phyloP scores from a whole-genome alignment of 2,797 vertebrate genomes.

The Dendrocincla fuliginosa region DNA sequence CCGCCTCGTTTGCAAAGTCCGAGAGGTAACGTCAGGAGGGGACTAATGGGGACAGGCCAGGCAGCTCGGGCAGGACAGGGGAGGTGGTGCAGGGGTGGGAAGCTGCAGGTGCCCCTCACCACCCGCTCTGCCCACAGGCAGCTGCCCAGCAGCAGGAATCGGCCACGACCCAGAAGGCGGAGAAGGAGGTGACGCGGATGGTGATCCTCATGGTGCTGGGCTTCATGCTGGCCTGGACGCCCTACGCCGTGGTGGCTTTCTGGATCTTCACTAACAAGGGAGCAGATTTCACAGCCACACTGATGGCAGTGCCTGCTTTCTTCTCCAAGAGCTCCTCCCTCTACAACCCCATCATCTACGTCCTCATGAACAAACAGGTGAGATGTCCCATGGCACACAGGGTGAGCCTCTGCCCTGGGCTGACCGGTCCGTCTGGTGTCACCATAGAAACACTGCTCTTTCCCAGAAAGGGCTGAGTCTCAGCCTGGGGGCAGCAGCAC shows the following conservation, averaged over 20 bases:
- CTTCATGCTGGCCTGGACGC: constrained; percentile 81
- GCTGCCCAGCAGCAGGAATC: constrained; percentile 84
- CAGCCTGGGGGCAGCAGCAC: not conserved
- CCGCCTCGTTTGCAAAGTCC: constrained; percentile 82
- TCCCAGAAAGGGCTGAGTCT: not conserved
- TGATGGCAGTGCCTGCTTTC: constrained; percentile 81
- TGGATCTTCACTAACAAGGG: constrained; percentile 87
- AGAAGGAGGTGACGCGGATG: constrained; percentile 84
- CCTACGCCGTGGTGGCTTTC: constrained; percentile 78
- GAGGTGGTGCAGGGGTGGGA: fast-evolving
- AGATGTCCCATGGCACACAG: not conserved
- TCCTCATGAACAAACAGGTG: constrained; percentile 84
- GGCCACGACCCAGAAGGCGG: constrained; percentile 81
- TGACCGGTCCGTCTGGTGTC: fast-evolving
- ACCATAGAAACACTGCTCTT: fast-evolving
- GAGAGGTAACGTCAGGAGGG: constrained; percentile 65
- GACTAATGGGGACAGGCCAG: fast-evolving
- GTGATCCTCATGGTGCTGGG: constrained; percentile 83
- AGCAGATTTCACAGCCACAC: constrained; percentile 74
- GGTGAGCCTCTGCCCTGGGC: not conserved
- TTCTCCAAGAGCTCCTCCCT: constrained; percentile 84
- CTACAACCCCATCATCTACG: constrained; percentile 78
- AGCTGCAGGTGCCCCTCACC: not conserved
- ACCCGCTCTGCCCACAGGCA: constrained; percentile 54
- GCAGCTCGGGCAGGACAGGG: fast-evolving